Evolutionary conservation across 2,888 invertebrate genomes (phyloP), one percentile per base, ranked within the genome.

Genomic region (Zygothrica quintamaculata): DNA sequence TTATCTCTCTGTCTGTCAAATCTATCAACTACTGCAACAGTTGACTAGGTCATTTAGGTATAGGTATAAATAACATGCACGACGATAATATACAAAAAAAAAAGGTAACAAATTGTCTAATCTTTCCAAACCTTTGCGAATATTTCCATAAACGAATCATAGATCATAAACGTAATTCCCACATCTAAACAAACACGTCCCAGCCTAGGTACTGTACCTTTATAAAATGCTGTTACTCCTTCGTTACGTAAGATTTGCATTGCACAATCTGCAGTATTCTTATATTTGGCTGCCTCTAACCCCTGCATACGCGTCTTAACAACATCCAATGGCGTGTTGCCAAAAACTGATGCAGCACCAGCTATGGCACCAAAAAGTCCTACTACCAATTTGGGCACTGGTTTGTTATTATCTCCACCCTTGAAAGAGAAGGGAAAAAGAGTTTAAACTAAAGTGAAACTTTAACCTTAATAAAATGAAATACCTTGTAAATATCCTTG

Each of bases 301-400:
- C 99, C 99, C 92, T 99, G 99, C 99, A 99, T 99, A 73, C 99
- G 93, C 1, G 99, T 99, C 92, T 99, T 99, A 12, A 99, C 96
- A 9, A 99, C 99, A 92, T 99, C 99, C 71, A 99, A 94, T 0
- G 99, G 99, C 0, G 99, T 99, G 91, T 99, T 99, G 34, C 99
- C 99, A 92, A 98, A 98, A 0, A 99, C 99, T 9, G 98, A 98
- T 1, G 96, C 96, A 25, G 99, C 99, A 64, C 94, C 99, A 59
- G 99, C 99, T 37, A 97, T 86, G 18, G 96, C 98, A 90, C 99
- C 99, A 91, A 99, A 98, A 16, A 93, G 88, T 37, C 98, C 99
- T 0, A 97, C 96, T n/a, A 98, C 88, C 53, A 95, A 91, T 88
- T 98, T 98, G 15, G 98, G 98, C 68, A 99, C 96, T 1, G 91